Percentiles rank a stretch among this genome's conserved stretches.
phyloP scores from a whole-genome alignment of 2,113 vertebrate species.

The Hipposideros armiger region DNA sequence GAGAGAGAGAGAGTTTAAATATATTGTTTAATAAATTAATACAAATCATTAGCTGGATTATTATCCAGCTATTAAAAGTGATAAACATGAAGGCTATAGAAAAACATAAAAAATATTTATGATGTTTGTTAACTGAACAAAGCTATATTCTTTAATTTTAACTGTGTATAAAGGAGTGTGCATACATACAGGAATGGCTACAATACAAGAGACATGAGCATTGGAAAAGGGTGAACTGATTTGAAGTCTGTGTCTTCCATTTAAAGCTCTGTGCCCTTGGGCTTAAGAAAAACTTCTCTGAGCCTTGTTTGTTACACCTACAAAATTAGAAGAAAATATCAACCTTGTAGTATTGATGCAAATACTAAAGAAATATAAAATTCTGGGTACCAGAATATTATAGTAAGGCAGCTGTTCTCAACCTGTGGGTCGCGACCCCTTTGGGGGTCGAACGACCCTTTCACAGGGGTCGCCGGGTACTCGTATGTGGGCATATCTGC shows the following conservation, averaged over 20 bases:
- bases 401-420: background rate
- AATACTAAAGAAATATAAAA: constrained; percentile 5
- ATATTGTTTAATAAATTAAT: constrained; percentile 14
- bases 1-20: background rate
- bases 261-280: constrained; percentile 13
- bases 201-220: rapidly evolving
- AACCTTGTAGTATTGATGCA: background rate
- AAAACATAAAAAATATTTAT: constrained; percentile 41
- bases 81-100: background rate
- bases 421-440: too few species aligned
- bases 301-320: background rate
- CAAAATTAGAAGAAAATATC: constrained; percentile 8
- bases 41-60: constrained; percentile 17
- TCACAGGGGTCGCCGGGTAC: too few species aligned
- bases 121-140: background rate
- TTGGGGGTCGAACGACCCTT: too few species aligned
- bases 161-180: background rate
- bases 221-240: background rate
- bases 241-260: background rate
- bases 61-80: background rate
- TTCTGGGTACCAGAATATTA: background rate
- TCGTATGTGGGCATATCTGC: too few species aligned
- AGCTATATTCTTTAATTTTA: background rate
- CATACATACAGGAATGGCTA: background rate
- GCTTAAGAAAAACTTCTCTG: background rate